Evolutionary conservation across 64 coral and sea anemone genomes (phyloP).

Genomic region (Orbicella faveolata): DNA sequence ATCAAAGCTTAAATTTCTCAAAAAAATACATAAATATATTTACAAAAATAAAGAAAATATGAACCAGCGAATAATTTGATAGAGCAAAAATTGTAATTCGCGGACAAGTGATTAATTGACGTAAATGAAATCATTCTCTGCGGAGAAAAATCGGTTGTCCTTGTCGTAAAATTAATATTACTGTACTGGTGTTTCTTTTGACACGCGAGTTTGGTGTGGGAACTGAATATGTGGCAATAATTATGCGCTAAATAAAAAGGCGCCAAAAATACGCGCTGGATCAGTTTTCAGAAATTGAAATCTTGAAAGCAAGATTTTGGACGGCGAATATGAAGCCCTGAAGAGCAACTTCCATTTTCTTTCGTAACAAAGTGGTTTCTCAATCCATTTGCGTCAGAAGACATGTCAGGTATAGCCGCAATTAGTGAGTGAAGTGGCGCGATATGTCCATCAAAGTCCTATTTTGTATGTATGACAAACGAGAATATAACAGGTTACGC

Average conservation of each 20-base stretch:
- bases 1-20: not conserved
- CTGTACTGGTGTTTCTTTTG: not conserved
- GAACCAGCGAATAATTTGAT: not conserved
- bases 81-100: not conserved
- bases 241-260: no score
- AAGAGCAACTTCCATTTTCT: not conserved
- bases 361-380: not conserved
- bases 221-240: no score
- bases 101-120: not conserved
- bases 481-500: not conserved
- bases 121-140: slow-evolving; percentile 3
- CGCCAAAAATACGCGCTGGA: no score
- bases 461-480: not conserved
- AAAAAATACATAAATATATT: slow-evolving; percentile 16
- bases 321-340: not conserved
- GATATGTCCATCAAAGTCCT: slow-evolving; percentile 15
- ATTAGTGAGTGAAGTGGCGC: not conserved
- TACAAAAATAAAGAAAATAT: not conserved
- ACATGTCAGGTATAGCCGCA: slow-evolving; percentile 17
- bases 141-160: not conserved
- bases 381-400: slow-evolving; percentile 1
- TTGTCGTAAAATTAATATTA: not conserved
- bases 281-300: not conserved
- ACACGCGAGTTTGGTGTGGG: no score
- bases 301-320: not conserved